These are phyloP conservation scores for Pachyrhynchus sulphureomaculatus DNA, from an alignment of 1,140 invertebrate genomes.

Conservation along the genomic window DNA sequence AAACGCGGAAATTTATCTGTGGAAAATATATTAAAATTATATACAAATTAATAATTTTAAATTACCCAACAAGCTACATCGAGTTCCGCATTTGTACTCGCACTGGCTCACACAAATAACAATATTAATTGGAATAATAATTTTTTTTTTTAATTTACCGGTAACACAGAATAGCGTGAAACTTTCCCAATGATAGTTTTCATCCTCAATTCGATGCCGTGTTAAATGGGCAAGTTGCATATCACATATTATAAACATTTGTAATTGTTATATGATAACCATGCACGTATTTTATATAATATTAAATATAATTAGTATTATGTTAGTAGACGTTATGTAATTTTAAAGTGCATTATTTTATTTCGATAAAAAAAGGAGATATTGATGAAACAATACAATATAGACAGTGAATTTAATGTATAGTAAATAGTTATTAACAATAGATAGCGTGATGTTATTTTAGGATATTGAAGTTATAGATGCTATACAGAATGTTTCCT, in stretches of 20 bases:
- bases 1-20: slow-evolving; percentile 12
- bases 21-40: slow-evolving; percentile 10
- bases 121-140: slow-evolving; percentile 22
- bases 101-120: slow-evolving; percentile 13
- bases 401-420: no score
- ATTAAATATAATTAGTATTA: not conserved
- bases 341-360: no score
- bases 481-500: no score
- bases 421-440: no score
- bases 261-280: slow-evolving; percentile 8
- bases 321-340: no score
- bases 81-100: slow-evolving; percentile 20
- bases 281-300: slow-evolving; percentile 1
- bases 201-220: slow-evolving; percentile 2
- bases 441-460: no score
- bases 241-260: slow-evolving; percentile 9
- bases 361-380: no score
- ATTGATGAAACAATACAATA: no score
- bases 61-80: slow-evolving; percentile 15
- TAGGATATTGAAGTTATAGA: no score
- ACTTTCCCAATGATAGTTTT: slow-evolving; percentile 16
- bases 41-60: slow-evolving; percentile 15
- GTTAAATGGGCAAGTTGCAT: slow-evolving; percentile 12
- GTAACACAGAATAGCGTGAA: slow-evolving; percentile 17
- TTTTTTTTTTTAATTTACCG: slow-evolving; percentile 9